A percentile compares a stretch with the other conserved stretches of the same genome.
These are phyloP conservation scores for Caenorhabditis elegans DNA, from an alignment of 1,140 invertebrate species.

Conservation along the genomic window WBcel235 BX284604.4:6481501-6482000, in stretches of 20 bases:
- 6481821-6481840: constrained; percentile 63
- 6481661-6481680: no score
- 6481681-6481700: no score
- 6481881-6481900: constrained; percentile 55
- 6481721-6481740: not conserved
- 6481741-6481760: constrained; percentile 62
- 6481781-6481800: constrained; percentile 66
- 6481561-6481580: constrained; percentile 63
- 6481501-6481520: constrained; percentile 64
- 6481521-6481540: constrained; percentile 62
- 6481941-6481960: no score
- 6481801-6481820: constrained; percentile 67
- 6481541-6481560: constrained; percentile 65
- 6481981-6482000: no score
- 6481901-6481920: not conserved
- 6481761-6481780: constrained; percentile 64
- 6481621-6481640: constrained; percentile 66
- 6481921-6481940: no score
- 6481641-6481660: not conserved
- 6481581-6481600: constrained; percentile 59
- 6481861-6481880: constrained; percentile 66
- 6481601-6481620: constrained; percentile 64
- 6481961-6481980: no score
- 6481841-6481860: constrained; percentile 64
- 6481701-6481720: no score